phyloP scores from a whole-genome alignment of 1,140 invertebrate genomes.

The Drosophila sechellia region DNA sequence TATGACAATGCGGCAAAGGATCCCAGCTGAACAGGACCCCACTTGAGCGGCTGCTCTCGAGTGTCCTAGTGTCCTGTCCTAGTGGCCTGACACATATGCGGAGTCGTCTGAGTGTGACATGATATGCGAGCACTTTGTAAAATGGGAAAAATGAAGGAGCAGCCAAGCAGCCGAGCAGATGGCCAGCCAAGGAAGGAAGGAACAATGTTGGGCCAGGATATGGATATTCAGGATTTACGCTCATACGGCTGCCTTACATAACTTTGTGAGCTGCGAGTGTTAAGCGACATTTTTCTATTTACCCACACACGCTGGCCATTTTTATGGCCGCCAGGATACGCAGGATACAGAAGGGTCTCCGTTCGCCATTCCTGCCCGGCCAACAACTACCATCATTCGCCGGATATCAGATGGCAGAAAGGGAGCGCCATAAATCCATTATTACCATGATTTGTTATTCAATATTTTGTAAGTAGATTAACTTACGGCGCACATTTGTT shows the following conservation, averaged over 20 bases:
- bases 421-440: constrained; percentile 79
- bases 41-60: constrained; percentile 56
- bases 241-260: constrained; percentile 51
- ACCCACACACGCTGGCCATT: constrained; percentile 57
- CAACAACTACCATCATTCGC: background rate
- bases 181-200: constrained; percentile 12
- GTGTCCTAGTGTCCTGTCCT: constrained; percentile 39
- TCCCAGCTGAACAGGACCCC: constrained; percentile 31
- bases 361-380: background rate
- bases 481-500: constrained; percentile 78
- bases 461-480: constrained; percentile 84
- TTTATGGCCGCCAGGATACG: constrained; percentile 52
- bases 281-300: constrained; percentile 75
- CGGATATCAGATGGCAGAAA: constrained; percentile 68
- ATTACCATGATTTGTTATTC: constrained; percentile 83
- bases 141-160: constrained; percentile 66
- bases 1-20: constrained; percentile 54
- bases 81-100: constrained; percentile 77
- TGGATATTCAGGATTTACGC: constrained; percentile 74
- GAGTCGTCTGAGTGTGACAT: constrained; percentile 80
- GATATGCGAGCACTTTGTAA: constrained; percentile 84
- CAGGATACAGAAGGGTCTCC: constrained; percentile 40
- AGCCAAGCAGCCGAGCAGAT: background rate
- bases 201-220: constrained; percentile 70
- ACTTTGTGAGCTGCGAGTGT: constrained; percentile 35